Evolutionary conservation across 2,797 vertebrate species (phyloP), one percentile per base, ranked within the genome.

Genomic region (Macropus fuliginosus): DNA sequence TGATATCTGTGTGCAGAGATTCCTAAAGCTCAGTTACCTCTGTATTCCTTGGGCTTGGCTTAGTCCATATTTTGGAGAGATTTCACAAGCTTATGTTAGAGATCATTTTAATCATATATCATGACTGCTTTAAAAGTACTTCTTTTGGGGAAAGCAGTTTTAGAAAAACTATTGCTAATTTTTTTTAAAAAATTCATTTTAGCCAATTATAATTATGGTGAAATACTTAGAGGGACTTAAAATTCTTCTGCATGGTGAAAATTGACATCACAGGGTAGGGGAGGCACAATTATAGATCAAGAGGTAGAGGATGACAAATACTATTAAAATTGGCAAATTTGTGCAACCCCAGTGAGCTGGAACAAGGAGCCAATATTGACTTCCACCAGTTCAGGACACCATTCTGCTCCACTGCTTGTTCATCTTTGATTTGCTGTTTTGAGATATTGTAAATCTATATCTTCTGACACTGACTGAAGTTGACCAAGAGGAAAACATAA

Each of bases 381-480:
- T 94, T 95, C 93, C 87, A 24, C 92, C 54, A 27, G 92, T 96
- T 96, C 6, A 28, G 92, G 66, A 94, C 98, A 91, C 94, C 56
- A 97, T 91, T 92, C 91, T 90, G 96, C 52, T 91, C 96, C 54
- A 66, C 93, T 56, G 29, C 97, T 93, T 95, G 96, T 96, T 98
- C 90, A 57, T 96, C 96, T 98, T 98, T 98, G 96, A 94, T 97
- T 97, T 96, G 56, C 97, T 98, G 94, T 96, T 98, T 96, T 97
- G 97, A 97, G 90, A 94, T 96, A 98, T 97, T 98, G 91, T 91
- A 98, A 98, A 98, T 98, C 98, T 93, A 96, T 98, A 98, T 98
- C 98, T 97, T 95, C 97, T 98, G 97, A 98, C 96, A 98, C 94
- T 98, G 98, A 97, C 98, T 97, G 95, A 98, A 98, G 98, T 96